Evolutionary conservation across 2,888 invertebrate species (phyloP).

Genomic region (Acanthococcus lagerstroemiae): DNA sequence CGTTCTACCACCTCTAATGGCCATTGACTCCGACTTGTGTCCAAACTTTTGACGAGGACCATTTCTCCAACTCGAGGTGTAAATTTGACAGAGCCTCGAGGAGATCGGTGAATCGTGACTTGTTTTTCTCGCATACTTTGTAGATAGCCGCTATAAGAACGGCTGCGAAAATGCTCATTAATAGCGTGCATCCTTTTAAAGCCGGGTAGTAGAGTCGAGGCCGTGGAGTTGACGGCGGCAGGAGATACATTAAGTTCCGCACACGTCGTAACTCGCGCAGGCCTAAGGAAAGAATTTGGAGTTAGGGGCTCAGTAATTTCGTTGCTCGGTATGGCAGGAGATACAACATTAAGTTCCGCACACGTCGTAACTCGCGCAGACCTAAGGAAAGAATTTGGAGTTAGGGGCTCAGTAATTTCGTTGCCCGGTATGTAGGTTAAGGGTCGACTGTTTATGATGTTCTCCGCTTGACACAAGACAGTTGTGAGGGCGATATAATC

Average conservation of each 20-base stretch:
- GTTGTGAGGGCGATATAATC: neutral
- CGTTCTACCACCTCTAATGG: neutral
- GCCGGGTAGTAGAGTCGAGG: neutral
- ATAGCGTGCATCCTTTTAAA: neutral
- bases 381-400: neutral
- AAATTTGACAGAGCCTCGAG: neutral
- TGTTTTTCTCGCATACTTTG: neutral
- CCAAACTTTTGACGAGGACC: neutral
- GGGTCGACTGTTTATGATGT: neutral
- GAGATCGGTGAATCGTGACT: neutral
- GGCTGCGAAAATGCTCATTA: neutral
- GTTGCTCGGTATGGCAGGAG: too few species aligned
- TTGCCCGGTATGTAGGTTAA: neutral
- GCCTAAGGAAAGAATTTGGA: neutral
- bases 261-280: neutral
- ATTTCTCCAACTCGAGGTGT: neutral
- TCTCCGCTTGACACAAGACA: neutral
- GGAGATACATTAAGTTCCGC: neutral
- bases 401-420: neutral
- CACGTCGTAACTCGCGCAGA: neutral
- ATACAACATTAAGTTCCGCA: neutral
- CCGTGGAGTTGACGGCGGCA: neutral
- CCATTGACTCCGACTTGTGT: neutral
- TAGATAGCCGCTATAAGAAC: neutral
- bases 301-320: too few species aligned